Conservation (phyloP, 2,888 invertebrate species). For the Lutraria lutraria region DNA sequence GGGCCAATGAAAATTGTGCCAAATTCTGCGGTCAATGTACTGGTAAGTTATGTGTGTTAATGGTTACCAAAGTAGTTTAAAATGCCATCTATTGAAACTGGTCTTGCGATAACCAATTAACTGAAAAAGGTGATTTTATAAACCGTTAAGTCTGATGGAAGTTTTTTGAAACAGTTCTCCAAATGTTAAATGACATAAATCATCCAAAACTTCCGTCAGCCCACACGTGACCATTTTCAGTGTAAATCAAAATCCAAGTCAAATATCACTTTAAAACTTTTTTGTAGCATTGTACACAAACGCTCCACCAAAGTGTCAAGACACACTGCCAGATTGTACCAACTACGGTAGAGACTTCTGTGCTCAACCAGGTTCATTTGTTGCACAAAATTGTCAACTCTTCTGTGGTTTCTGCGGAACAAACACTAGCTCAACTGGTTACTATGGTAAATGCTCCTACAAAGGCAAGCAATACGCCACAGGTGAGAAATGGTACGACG, state of each 20-base stretch:
- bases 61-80: neutral
- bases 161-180: no score
- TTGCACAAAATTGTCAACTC: conserved; percentile 75
- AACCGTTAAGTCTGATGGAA: no score
- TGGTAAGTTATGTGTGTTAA: conserved; percentile 63
- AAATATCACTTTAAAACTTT: neutral
- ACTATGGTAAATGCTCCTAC: conserved; percentile 74
- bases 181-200: no score
- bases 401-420: conserved; percentile 78
- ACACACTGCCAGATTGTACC: conserved; percentile 73
- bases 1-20: conserved; percentile 78
- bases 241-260: no score
- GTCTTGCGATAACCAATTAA: no score
- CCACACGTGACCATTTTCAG: no score
- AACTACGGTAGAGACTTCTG: conserved; percentile 74
- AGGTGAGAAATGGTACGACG: conserved; percentile 75
- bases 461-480: conserved; percentile 72
- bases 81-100: no score
- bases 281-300: conserved; percentile 70
- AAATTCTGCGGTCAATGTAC: conserved; percentile 74
- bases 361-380: conserved; percentile 68
- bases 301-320: conserved; percentile 74
- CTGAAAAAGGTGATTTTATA: no score
- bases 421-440: conserved; percentile 53
- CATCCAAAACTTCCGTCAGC: no score